These are phyloP conservation scores for Horisme vitalbata DNA, from an alignment of 2,888 invertebrate species.

Conservation along the genomic window DNA sequence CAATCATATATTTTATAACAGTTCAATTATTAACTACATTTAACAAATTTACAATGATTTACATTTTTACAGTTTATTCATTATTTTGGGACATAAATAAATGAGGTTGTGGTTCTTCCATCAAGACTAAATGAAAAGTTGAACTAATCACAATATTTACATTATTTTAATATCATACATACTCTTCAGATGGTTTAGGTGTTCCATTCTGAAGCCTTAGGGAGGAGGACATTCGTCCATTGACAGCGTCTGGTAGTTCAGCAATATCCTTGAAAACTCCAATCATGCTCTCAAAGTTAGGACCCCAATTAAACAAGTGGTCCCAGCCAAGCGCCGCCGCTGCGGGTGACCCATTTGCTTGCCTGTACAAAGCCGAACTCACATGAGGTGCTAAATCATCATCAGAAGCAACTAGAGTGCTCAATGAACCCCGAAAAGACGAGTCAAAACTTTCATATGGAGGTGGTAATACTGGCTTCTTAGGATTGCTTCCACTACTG, in stretches of 20 bases:
- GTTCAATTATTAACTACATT: too few species aligned
- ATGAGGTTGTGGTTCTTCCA: constrained; percentile 22
- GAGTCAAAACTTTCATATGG: constrained; percentile 96
- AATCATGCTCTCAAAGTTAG: constrained; percentile 96
- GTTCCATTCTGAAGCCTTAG: constrained; percentile 89
- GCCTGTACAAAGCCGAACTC: constrained; percentile 90
- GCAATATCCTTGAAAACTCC: constrained; percentile 98
- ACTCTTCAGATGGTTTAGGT: constrained; percentile 94
- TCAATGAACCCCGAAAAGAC: constrained; percentile 95
- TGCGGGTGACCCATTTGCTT: constrained; percentile 90
- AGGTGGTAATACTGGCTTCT: constrained; percentile 88
- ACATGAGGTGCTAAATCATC: constrained; percentile 93
- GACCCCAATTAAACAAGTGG: constrained; percentile 97
- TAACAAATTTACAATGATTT: constrained; percentile 22
- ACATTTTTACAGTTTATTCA: constrained; percentile 20
- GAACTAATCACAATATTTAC: constrained; percentile 27
- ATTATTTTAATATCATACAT: constrained; percentile 82
- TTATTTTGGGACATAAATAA: constrained; percentile 18
- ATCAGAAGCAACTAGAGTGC: constrained; percentile 96
- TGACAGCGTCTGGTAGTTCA: constrained; percentile 93
- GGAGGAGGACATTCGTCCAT: constrained; percentile 88
- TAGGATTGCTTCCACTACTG: constrained; percentile 75
- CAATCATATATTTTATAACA: constrained; percentile 19
- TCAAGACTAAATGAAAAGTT: constrained; percentile 13
- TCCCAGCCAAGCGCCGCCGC: constrained; percentile 95